These are phyloP conservation scores for Trachelipus rathkii DNA, from an alignment of 1,140 invertebrate species.

Conservation along the genomic window DNA sequence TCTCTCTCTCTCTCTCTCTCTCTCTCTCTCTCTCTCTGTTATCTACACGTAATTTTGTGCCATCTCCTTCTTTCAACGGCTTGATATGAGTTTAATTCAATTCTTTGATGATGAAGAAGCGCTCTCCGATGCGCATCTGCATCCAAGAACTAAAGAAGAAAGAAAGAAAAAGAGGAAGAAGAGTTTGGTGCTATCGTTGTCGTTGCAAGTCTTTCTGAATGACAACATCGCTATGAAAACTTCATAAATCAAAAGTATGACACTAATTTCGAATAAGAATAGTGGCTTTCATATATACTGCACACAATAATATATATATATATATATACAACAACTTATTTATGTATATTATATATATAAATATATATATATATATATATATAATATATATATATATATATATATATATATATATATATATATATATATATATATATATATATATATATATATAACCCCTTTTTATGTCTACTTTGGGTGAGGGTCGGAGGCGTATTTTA, in stretches of 20 bases:
- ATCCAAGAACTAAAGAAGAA: neutral
- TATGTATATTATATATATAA: too few species aligned
- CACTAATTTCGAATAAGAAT: neutral
- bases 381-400: too few species aligned
- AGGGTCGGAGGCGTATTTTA: too few species aligned
- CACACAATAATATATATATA: too few species aligned
- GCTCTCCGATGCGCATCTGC: neutral
- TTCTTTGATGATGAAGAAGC: neutral
- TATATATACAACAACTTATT: too few species aligned
- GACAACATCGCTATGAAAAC: neutral
- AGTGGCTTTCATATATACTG: too few species aligned
- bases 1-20: neutral
- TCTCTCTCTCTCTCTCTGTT: neutral
- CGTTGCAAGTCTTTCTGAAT: neutral
- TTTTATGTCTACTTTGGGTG: too few species aligned
- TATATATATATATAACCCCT: too few species aligned
- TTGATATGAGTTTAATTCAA: conserved; percentile 3
- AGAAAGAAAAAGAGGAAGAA: neutral
- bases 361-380: too few species aligned
- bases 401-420: too few species aligned
- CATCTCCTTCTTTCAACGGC: neutral
- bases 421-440: too few species aligned
- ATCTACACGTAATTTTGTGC: too few species aligned
- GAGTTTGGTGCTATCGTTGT: neutral
- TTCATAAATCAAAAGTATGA: neutral